Conservation (phyloP, 2,888 invertebrate species). For the Leptinotarsa peninsularis region DNA sequence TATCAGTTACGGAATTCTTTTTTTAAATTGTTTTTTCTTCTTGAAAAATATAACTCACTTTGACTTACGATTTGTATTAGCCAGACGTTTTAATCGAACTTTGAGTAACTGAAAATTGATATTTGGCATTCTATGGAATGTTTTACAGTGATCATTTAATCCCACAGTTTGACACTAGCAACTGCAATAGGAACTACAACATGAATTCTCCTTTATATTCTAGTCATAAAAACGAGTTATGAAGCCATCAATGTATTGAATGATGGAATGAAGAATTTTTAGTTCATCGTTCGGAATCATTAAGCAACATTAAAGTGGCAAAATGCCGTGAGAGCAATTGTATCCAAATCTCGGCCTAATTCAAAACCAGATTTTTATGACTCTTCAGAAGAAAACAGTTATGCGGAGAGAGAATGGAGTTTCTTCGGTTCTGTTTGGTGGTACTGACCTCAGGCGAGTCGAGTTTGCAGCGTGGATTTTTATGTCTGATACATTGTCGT, state of each 20-base stretch:
- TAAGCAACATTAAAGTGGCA: slow-evolving; percentile 7
- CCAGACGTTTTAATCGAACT: too few species aligned
- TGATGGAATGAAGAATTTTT: background rate
- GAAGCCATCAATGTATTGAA: background rate
- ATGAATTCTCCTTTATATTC: too few species aligned
- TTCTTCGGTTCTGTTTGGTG: slow-evolving; percentile 38
- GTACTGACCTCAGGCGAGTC: slow-evolving; percentile 43
- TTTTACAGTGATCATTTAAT: too few species aligned
- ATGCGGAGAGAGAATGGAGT: slow-evolving; percentile 32
- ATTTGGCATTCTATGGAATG: too few species aligned
- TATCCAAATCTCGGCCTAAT: slow-evolving; percentile 26
- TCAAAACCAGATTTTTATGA: slow-evolving; percentile 31
- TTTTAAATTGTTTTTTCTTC: too few species aligned
- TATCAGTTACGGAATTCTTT: too few species aligned
- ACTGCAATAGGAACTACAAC: too few species aligned
- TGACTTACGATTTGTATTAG: too few species aligned
- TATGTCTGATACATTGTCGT: slow-evolving; percentile 47
- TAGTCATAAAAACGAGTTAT: background rate
- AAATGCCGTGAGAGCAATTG: slow-evolving; percentile 17
- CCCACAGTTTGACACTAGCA: too few species aligned
- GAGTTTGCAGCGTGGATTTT: slow-evolving; percentile 41
- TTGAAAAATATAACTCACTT: too few species aligned
- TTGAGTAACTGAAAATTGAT: too few species aligned
- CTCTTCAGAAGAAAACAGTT: slow-evolving; percentile 32
- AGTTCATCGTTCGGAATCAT: background rate